Evolutionary conservation across 2,113 vertebrate species (phyloP), one percentile per base, ranked within the genome.

Genomic region (Danionella cerebrum): DNA sequence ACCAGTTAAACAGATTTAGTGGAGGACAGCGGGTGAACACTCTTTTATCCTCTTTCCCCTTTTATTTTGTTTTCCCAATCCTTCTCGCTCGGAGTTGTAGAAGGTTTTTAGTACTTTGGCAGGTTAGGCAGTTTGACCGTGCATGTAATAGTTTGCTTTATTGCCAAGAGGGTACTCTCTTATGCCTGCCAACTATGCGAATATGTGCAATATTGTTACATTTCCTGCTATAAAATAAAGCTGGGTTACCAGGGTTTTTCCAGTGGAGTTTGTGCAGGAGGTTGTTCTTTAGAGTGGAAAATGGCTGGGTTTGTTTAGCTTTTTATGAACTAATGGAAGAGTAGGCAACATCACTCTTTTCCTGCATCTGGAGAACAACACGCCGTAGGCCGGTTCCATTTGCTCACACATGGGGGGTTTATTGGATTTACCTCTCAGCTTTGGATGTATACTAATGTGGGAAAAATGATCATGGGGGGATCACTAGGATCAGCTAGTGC

Each of bases 71-170:
- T 41, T 59, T 36, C 44, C 45, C 5, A 10, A 13, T 21, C 33
- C 54, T 38, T 29, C 36, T 62, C 48, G 35, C 41, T 71, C 29
- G 59, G 53, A 62, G 38, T 55, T 38, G 14, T 57, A 31, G 14
- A 36, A 47, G 64, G 44, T 64, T 36, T n/a, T 55, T 58, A 52
- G 41, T 38, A 14, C 33, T 72, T 68, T 44, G 59, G 69, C 50
- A 65, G 31, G 44, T 21, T n/a, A 65, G 41, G 58, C 76, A 69
- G 75, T 71, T 67, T 67, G 72, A 36, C 10, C 5, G 18, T 41
- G 63, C 35, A 9, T 8, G 42, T 45, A 18, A 18, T 27, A 63
- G 31, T 62, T 59, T 55, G 29, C 24, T 73, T 77, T 70, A 67
- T 74, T 66, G 47, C 9, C 31, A 41, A 31, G 12, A 33, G 38